Conservation (phyloP, 2,888 invertebrate genomes). For the Bugulina stolonifera region DNA sequence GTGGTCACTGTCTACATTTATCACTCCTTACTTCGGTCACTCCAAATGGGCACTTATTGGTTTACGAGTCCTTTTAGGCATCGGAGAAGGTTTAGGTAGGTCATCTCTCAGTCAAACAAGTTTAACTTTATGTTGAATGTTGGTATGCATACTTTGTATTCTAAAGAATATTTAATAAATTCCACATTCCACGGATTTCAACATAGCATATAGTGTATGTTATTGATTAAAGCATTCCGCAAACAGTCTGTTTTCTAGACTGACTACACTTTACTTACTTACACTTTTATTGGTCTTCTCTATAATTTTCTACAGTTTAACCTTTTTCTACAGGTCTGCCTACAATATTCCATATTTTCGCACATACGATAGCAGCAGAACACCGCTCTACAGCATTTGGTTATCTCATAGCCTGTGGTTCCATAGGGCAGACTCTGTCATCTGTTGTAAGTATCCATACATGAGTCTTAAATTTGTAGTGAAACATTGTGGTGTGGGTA, state of each 20-base stretch:
- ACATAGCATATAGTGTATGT: too few species aligned
- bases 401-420: conserved; percentile 67
- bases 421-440: conserved; percentile 70
- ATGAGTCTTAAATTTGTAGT: too few species aligned
- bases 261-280: too few species aligned
- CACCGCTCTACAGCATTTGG: conserved; percentile 69
- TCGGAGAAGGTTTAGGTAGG: conserved; percentile 68
- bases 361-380: conserved; percentile 66
- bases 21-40: conserved; percentile 64
- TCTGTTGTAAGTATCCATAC: conserved; percentile 63
- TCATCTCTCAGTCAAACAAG: conserved; percentile 23
- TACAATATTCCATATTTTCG: conserved; percentile 70
- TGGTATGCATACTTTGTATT: too few species aligned
- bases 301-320: too few species aligned
- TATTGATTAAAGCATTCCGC: too few species aligned
- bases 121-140: too few species aligned
- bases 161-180: too few species aligned
- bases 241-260: too few species aligned
- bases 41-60: conserved; percentile 62
- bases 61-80: conserved; percentile 64
- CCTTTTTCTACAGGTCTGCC: conserved; percentile 61
- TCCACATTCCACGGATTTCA: too few species aligned
- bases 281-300: too few species aligned
- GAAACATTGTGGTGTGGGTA: too few species aligned
- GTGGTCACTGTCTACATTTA: conserved; percentile 68